Evolutionary conservation across 1,140 invertebrate species (phyloP), one percentile per base, ranked within the genome.

Genomic region (Andrena cerasifolii): DNA sequence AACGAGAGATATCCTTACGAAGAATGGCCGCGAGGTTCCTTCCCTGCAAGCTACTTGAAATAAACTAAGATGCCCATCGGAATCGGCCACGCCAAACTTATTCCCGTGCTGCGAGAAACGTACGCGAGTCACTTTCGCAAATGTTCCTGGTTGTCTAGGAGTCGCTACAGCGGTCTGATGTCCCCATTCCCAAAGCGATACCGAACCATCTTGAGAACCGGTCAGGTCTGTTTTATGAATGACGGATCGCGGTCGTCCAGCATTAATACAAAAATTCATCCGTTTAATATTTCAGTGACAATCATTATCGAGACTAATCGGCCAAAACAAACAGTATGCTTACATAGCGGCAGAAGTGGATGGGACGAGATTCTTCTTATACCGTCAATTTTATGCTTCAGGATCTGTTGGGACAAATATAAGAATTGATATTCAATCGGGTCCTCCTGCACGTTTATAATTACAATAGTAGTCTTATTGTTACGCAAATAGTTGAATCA

Each of bases 111-210:
- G 95, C 59, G 97, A 98, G 91, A 99, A 99, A 59, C 97, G 94
- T 31, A 99, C 96, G 79, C 98, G 95, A 0, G 98, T 99, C 14
- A 99, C 98, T 94, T 99, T 99, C 49, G 98, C 98, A 91, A 96
- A 98, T 7, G 96, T 96, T 28, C 98, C 98, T 0, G 98, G 95
- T 31, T 97, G 95, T 67, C 98, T 94, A 6, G 98, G 97, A 49
- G 96, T 96, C 85, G 98, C 96, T 10, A 99, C 96, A 16, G 97
- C 96, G 75, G 97, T 96, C 45, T 95, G 94, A 91, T 99, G 98
- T 26, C 97, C 97, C 98, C 98, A 99, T 93, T 99, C 98, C 98
- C 98, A 99, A 75, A 99, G 94, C 79, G 97, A 96, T 6, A 99
- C 99, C 2, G 98, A 99, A 14, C 99, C 99, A 94, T 99, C 99